Evolutionary conservation across 2,797 vertebrate genomes (phyloP).

Genomic region (Helarctos malayanus): DNA sequence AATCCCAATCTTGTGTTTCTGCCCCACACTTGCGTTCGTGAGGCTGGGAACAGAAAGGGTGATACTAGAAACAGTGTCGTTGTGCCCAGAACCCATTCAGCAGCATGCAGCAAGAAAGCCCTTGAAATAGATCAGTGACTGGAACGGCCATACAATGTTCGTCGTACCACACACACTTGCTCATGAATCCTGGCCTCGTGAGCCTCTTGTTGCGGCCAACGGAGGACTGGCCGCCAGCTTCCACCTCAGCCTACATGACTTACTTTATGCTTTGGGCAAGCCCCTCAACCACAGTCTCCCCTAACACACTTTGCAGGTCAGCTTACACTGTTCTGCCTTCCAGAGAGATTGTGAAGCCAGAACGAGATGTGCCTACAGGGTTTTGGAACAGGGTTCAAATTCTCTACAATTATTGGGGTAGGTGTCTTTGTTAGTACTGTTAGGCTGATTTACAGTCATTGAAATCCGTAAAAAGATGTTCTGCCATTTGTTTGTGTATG

Average conservation of each 20-base stretch:
- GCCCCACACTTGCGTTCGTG: neutral
- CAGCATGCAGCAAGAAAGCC: neutral
- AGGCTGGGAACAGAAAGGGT: neutral
- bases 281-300: neutral
- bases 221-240: too few species aligned
- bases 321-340: neutral
- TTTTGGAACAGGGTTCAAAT: neutral
- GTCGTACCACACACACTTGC: neutral
- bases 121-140: neutral
- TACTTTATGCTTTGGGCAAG: too few species aligned
- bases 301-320: neutral
- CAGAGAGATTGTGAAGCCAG: neutral
- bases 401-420: neutral
- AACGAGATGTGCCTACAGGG: neutral
- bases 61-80: rapidly evolving
- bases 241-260: neutral
- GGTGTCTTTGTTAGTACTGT: neutral
- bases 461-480: neutral
- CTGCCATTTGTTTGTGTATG: neutral
- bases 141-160: rapidly evolving
- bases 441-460: neutral
- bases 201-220: neutral
- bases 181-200: neutral
- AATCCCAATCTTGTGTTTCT: neutral
- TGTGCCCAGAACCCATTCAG: neutral